Conservation (phyloP, 2,797 vertebrate genomes). For the Leptatherina wallacei region DNA sequence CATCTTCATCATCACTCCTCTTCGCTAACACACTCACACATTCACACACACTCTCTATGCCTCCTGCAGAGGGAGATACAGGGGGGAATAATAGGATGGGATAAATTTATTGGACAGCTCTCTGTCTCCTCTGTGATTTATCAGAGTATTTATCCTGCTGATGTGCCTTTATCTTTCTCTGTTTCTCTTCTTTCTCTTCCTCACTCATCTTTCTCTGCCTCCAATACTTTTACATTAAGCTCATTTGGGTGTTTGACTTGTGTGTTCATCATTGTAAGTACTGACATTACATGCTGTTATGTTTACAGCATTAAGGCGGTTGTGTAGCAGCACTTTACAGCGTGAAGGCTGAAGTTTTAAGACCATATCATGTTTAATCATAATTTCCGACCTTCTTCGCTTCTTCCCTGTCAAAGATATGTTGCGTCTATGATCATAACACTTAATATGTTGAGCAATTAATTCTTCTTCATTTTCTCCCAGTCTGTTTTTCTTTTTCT, state of each 20-base stretch:
- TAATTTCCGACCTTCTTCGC: constrained; percentile 27
- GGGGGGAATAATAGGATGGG: constrained; percentile 49
- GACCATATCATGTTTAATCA: constrained; percentile 36
- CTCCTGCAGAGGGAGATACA: constrained; percentile 67
- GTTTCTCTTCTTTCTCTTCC: constrained; percentile 15
- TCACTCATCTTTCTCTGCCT: constrained; percentile 11
- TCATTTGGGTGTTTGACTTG: constrained; percentile 28
- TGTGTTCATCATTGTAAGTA: constrained; percentile 44
- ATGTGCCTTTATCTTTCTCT: constrained; percentile 57
- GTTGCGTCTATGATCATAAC: constrained; percentile 26
- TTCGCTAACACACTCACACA: constrained; percentile 19
- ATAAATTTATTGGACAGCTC: constrained; percentile 66
- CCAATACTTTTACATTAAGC: constrained; percentile 28
- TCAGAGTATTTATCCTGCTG: constrained; percentile 65
- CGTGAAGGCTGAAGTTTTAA: constrained; percentile 36
- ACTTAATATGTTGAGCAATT: constrained; percentile 34
- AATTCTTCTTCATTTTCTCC: constrained; percentile 9
- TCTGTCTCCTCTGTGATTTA: constrained; percentile 67
- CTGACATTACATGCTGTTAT: constrained; percentile 39
- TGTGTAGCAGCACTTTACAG: constrained; percentile 43
- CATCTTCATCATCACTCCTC: constrained; percentile 67
- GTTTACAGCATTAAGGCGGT: constrained; percentile 30
- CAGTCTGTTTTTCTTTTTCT: constrained; percentile 11
- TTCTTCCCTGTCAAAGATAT: constrained; percentile 19
- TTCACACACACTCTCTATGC: constrained; percentile 33